Evolutionary conservation across 2,888 invertebrate species (phyloP), one percentile per base, ranked within the genome.

Genomic region (Euproctis similis): DNA sequence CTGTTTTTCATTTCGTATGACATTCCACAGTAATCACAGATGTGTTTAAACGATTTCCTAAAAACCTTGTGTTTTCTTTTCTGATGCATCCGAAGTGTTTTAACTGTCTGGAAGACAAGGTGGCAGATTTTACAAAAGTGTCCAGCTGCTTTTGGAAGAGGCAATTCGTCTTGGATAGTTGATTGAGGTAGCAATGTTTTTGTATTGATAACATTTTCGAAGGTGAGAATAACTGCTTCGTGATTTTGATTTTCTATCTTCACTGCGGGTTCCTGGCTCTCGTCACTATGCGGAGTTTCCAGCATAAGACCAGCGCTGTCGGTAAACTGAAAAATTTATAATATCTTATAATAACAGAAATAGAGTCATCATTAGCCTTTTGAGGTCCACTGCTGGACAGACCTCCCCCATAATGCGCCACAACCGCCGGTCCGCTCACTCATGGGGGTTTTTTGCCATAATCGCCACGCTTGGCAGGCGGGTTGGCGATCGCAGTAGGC

Each of bases 1-100:
- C 84, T 82, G 19, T 72, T 77, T 29, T 80, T 81, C 32, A 60
- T 60, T 23, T 80, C 80, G 10, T 82, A 84, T 0, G 77, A 56
- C 76, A 81, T 77, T 0, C 73, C 68, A 20, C 84, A 84, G 24
- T 68, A 55, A 41, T 81, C 71, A 24, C 84, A 84, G 2, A 72
- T 47, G 24, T 78, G 74, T 45, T 65, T 57, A 24, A 77, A 80
- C 0, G 57, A 59, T 3, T 63, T 60, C 18, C 75, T 59, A 23
- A 62, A 77, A 0, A 51, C 46, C 34, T 77, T 71, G 31, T 84
- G 84, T 31, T 74, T 69, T 6, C 80, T 50, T 45, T 70, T 75
- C 35, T 77, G 76, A 25, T 84, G 84, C 58, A 71, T 70, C 10
- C 59, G 41, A 11, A 82, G 37, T 0, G 82, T 77, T 59, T 66